Percentiles rank a stretch among this genome's conserved stretches.
Evolutionary conservation across 1,140 invertebrate species (phyloP).

Genomic region (Sweltsa coloradensis): DNA sequence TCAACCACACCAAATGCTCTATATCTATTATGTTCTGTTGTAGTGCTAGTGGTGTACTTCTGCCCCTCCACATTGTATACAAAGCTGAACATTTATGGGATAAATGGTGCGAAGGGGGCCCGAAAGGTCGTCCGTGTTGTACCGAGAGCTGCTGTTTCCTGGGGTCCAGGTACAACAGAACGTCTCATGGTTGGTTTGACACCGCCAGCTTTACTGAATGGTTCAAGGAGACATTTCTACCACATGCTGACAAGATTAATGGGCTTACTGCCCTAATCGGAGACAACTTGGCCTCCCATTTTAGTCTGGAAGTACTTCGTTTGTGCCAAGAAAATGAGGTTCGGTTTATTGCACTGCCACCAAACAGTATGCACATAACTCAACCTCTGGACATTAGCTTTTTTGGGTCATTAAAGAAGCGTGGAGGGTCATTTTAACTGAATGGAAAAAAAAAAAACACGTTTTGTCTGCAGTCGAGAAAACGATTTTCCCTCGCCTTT

Average conservation of each 20-base stretch:
- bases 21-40: constrained; percentile 27
- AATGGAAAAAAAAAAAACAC: constrained; percentile 6
- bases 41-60: constrained; percentile 20
- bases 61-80: constrained; percentile 19
- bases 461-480: too few species aligned
- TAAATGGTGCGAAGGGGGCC: constrained; percentile 18
- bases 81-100: constrained; percentile 17
- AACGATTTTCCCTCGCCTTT: too few species aligned
- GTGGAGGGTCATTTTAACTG: neutral
- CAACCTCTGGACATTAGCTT: constrained; percentile 16
- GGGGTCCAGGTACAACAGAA: constrained; percentile 16
- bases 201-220: constrained; percentile 16
- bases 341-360: constrained; percentile 14
- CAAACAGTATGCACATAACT: constrained; percentile 15
- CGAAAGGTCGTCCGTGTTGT: constrained; percentile 18
- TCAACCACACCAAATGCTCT: constrained; percentile 23
- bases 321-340: constrained; percentile 22
- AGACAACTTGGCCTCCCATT: constrained; percentile 15
- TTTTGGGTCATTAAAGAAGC: constrained; percentile 1
- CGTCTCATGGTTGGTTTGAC: constrained; percentile 21
- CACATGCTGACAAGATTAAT: constrained; percentile 2
- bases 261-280: constrained; percentile 11
- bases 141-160: constrained; percentile 14
- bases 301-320: constrained; percentile 1
- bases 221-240: constrained; percentile 15